Evolutionary conservation across 2,797 vertebrate species (phyloP).

Genomic region (Danio jaintianensis): DNA sequence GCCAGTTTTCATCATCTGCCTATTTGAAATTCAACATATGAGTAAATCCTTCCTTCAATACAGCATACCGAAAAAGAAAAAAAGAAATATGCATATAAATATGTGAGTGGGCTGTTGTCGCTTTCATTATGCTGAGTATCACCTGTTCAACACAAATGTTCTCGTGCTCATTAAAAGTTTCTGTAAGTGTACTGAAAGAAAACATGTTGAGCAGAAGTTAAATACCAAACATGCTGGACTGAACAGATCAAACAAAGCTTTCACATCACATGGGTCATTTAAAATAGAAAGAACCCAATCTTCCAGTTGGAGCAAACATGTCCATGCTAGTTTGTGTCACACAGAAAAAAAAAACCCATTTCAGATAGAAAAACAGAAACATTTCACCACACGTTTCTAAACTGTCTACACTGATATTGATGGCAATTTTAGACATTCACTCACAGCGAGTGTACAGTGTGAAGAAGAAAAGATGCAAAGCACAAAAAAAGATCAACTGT

Average conservation of each 20-base stretch:
- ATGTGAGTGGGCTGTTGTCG: conserved; percentile 4
- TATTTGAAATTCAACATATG: not conserved
- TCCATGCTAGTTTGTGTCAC: not conserved
- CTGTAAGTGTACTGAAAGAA: not conserved
- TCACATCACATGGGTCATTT: not conserved
- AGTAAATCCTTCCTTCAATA: not conserved
- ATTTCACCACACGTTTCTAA: conserved; percentile 2
- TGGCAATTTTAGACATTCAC: conserved; percentile 25
- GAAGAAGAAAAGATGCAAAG: conserved; percentile 9
- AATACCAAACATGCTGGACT: conserved; percentile 7
- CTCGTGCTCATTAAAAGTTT: conserved; percentile 16
- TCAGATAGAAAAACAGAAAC: not conserved
- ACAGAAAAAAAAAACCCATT: not conserved
- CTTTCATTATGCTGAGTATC: conserved; percentile 19
- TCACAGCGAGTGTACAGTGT: not conserved
- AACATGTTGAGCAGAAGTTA: conserved; percentile 11
- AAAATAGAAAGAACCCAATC: not conserved
- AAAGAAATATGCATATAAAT: not conserved
- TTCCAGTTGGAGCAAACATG: not conserved
- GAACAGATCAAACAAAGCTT: conserved; percentile 3
- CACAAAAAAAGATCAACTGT: not conserved
- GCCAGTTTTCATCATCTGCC: not conserved
- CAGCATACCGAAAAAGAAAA: conserved; percentile 9
- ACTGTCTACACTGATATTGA: conserved; percentile 1
- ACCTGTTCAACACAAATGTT: conserved; percentile 20